Evolutionary conservation across 1,140 invertebrate species (phyloP).

Genomic region (Aradophagus sp.): DNA sequence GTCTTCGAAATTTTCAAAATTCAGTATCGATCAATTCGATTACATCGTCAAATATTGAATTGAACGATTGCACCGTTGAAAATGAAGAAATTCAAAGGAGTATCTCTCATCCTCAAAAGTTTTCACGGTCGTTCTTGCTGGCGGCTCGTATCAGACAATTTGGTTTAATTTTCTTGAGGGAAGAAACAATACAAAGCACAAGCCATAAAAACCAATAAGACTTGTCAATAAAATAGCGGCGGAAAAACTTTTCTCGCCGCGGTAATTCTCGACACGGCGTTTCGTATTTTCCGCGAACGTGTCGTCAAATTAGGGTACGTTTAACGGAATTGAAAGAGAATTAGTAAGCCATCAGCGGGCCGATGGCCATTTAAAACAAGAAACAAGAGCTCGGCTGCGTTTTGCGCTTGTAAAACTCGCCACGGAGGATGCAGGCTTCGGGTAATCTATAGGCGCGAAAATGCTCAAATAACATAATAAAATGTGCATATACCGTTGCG

Average conservation of each 20-base stretch:
- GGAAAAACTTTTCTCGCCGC: slow-evolving; percentile 18
- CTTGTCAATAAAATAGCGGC: slow-evolving; percentile 13
- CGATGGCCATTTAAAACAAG: no score
- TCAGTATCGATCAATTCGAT: no score
- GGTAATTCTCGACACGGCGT: slow-evolving; percentile 18
- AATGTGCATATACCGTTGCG: slow-evolving; percentile 58
- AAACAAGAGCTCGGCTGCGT: no score
- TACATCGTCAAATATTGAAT: no score
- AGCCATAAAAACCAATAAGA: slow-evolving; percentile 43
- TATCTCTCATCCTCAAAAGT: slow-evolving; percentile 1
- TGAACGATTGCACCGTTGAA: no score
- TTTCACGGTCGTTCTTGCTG: slow-evolving; percentile 17
- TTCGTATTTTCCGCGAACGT: slow-evolving; percentile 12
- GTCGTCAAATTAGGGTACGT: slow-evolving; percentile 16
- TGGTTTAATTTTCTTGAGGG: slow-evolving; percentile 41
- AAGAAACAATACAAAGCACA: no score
- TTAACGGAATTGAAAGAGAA: no score
- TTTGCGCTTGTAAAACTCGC: slow-evolving; percentile 63
- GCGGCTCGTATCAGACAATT: slow-evolving; percentile 30
- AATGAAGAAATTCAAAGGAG: background rate
- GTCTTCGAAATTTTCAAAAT: no score
- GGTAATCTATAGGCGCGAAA: slow-evolving; percentile 59
- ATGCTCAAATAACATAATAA: slow-evolving; percentile 68
- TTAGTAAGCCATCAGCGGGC: no score
- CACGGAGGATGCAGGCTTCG: slow-evolving; percentile 38